Evolutionary conservation across 92 coral and sea anemone genomes (phyloP), one percentile per base, ranked within the genome.

Genomic region (Actinostola sp.): DNA sequence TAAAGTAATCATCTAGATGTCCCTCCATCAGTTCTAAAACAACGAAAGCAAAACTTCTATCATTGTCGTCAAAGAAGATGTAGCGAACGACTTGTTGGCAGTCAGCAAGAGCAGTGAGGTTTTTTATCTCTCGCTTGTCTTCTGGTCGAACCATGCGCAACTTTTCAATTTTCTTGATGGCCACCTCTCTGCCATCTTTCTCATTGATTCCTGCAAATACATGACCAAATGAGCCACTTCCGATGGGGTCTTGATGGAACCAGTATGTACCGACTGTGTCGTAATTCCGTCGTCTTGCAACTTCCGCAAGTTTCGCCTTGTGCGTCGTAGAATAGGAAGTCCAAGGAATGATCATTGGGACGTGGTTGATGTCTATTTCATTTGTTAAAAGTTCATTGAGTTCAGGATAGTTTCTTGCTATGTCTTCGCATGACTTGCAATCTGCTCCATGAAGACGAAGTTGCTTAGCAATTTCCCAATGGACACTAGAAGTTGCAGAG

Each of bases 11-110:
- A 8, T 79, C 86, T 16, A 85, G 62, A 9, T 61, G 66, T 33
- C 89, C 89, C 23, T 84, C 89, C 89, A 84, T 80, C 61, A 85
- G 79, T 51, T 85, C 86, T 25, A 85, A 30, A n/a, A 80, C 66
- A 38, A 85, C 49, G 66, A 66, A 80, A 20, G 38, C 55, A 62
- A 64, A 80, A 30, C 28, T 16, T 17, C 27, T 53, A 24, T 48
- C 58, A 7, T 49, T 58, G n/a, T 42, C 54, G 10, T 1, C 12
- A 21, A 48, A 52, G 6, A 12, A 8, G 8, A 76, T 6, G 49
- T 83, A 83, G 17, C 21, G 41, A 3, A 83, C 78, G 17, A 83
- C 59, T 3, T 83, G 74, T 13, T 30, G 31, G 24, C 83, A 76
- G 21, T n/a, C 32, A 32, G 69, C 10, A 17, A 81, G 62, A 16